Evolutionary conservation across 1,140 invertebrate genomes (phyloP), one percentile per base, ranked within the genome.

Genomic region (Contarinia nasturtii): DNA sequence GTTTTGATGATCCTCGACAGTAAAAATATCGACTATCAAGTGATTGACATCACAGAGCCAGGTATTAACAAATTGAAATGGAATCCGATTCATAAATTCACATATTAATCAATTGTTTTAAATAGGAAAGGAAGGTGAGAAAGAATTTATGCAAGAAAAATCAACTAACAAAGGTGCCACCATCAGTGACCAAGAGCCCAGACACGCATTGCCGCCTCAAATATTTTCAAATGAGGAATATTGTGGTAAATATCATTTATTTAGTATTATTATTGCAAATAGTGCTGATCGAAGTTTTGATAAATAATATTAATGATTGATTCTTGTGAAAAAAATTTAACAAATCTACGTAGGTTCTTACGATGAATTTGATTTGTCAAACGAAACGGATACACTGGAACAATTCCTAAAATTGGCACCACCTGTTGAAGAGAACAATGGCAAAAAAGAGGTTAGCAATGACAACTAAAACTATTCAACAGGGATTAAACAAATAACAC

Each of bases 201-300:
- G 67, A 44, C 67, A 69, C 54, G 78, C 87, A 20, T 65, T 93
- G 52, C 89, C 90, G 44, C 92, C 92, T 46, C 92, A 96, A 67
- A 75, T 97, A 52, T 97, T 95, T 60, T 89, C 89, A 59, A 88
- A 88, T 50, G 79, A 83, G 27, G 76, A 84, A 50, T 95, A 95
- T 60, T 93, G 89, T 64, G 91, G 91, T 56, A 88, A 93, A 10
- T 27, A 27, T 27, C n/a, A n/a, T n/a, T n/a, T n/a, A n/a, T n/a
- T n/a, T n/a, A n/a, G n/a, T n/a, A n/a, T n/a, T n/a, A n/a, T n/a
- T n/a, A n/a, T 5, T 27, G 27, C 27, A 27, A 27, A 27, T 27
- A n/a, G n/a, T n/a, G n/a, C n/a, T n/a, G n/a, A n/a, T n/a, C n/a
- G n/a, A n/a, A n/a, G n/a, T n/a, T n/a, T n/a, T n/a, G n/a, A n/a